A percentile compares a stretch with the other conserved stretches of the same genome.
Conservation (phyloP, 37 sponge, comb jelly and placozoan genomes). For the Oscarella lobularis region DNA sequence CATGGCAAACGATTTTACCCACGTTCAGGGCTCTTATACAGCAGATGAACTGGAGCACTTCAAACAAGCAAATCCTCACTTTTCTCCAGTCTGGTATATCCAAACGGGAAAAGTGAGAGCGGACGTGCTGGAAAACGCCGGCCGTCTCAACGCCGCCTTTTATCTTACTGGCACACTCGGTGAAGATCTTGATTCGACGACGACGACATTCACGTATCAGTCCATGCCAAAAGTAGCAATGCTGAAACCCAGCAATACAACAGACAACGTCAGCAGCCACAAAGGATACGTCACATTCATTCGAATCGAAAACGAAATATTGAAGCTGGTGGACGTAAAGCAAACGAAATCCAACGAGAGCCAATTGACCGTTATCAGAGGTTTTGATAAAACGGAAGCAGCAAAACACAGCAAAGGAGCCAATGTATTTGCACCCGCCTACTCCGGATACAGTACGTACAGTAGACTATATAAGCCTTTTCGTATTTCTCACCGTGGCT, state of each 20-base stretch:
- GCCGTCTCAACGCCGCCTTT: not conserved
- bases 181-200: not conserved
- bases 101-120: not conserved
- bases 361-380: not conserved
- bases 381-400: not conserved
- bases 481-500: no score
- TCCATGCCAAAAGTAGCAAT: not conserved
- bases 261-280: not conserved
- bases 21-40: not conserved
- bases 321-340: not conserved
- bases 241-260: not conserved
- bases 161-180: not conserved
- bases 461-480: no score
- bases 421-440: not conserved
- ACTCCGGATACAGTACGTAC: no score
- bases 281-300: constrained; percentile 1
- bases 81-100: not conserved
- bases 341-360: not conserved
- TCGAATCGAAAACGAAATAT: not conserved
- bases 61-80: not conserved
- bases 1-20: not conserved
- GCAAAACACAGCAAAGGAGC: not conserved
- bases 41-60: not conserved
- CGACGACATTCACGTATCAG: not conserved
- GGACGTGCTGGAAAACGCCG: not conserved